These are phyloP conservation scores for Stenodema calcarata DNA, from an alignment of 2,888 invertebrate species.

Conservation along the genomic window DNA sequence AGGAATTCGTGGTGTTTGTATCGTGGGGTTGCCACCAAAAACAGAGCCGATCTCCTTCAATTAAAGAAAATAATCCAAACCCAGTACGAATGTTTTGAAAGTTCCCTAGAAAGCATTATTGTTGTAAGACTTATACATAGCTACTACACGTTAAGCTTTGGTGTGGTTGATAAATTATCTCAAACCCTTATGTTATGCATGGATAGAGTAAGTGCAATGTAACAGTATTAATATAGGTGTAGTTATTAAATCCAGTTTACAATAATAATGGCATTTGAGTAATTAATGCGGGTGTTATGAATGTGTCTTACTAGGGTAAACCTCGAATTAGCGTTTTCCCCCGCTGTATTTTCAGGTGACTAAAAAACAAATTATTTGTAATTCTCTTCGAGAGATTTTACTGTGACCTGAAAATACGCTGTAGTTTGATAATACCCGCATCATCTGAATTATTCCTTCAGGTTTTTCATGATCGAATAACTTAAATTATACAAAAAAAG, in stretches of 20 bases:
- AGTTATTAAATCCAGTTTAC: background rate
- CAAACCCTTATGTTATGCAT: background rate
- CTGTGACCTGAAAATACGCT: background rate
- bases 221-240: conserved; percentile 1
- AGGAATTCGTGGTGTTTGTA: no score
- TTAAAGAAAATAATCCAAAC: no score
- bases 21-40: no score
- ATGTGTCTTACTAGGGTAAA: background rate
- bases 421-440: background rate
- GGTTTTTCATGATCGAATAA: background rate
- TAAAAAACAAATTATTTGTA: no score
- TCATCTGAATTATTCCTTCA: background rate
- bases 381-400: background rate
- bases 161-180: background rate
- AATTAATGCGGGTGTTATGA: background rate
- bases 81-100: no score
- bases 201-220: background rate
- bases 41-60: no score
- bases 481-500: no score
- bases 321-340: no score
- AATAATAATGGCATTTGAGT: background rate
- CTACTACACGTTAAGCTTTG: background rate
- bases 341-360: no score
- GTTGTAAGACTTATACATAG: background rate
- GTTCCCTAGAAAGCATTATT: background rate